Evolutionary conservation across 2,888 invertebrate species (phyloP).

Genomic region (Drosophila austrosaltans): DNA sequence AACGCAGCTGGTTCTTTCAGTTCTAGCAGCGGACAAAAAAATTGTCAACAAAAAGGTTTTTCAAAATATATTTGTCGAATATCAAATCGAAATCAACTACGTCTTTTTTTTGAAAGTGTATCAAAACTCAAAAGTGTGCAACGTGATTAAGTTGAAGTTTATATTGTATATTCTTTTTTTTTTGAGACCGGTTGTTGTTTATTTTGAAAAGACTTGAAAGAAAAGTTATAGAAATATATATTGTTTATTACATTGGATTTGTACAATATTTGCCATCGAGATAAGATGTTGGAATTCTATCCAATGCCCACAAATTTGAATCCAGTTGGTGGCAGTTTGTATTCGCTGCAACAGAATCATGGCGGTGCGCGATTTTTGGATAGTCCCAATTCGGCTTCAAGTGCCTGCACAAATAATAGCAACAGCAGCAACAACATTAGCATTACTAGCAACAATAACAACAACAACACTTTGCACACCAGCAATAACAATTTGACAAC

Average conservation of each 20-base stretch:
- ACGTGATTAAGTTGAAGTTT: neutral
- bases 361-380: conserved; percentile 81
- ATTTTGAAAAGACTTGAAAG: neutral
- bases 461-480: conserved; percentile 43
- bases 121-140: neutral
- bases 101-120: conserved; percentile 9
- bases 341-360: conserved; percentile 80
- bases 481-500: conserved; percentile 52
- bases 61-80: conserved; percentile 2
- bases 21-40: conserved; percentile 36
- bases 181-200: neutral
- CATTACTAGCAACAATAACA: conserved; percentile 44
- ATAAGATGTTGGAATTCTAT: conserved; percentile 83
- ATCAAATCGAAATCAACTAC: neutral
- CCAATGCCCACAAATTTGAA: conserved; percentile 83
- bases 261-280: conserved; percentile 26
- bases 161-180: neutral
- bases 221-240: neutral
- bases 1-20: conserved; percentile 81
- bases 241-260: conserved; percentile 6
- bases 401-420: conserved; percentile 39
- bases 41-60: neutral
- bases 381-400: conserved; percentile 63
- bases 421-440: conserved; percentile 46
- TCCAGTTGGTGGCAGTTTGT: conserved; percentile 80